These are phyloP conservation scores for Charaxes varanes DNA, from an alignment of 1,140 invertebrate genomes.

Conservation along the genomic window DNA sequence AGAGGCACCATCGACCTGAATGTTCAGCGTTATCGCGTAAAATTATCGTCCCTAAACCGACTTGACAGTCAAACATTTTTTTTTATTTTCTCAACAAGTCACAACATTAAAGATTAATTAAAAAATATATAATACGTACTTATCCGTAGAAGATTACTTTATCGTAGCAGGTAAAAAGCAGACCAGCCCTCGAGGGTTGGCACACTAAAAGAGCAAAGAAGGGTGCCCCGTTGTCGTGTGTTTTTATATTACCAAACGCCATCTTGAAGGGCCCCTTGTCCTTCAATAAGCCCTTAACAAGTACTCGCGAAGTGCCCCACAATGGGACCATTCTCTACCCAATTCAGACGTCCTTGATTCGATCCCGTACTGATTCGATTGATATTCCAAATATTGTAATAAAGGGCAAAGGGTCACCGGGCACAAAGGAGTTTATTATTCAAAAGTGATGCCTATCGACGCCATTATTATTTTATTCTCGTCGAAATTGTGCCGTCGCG, in stretches of 20 bases:
- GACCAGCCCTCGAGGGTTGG: conserved; percentile 38
- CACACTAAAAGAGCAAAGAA: conserved; percentile 64
- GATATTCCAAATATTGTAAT: conserved; percentile 48
- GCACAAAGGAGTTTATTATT: conserved; percentile 49
- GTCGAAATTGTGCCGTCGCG: conserved; percentile 34
- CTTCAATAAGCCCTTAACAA: conserved; percentile 67
- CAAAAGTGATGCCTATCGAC: conserved; percentile 52
- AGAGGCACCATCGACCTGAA: too few relatives aligned
- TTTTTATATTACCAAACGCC: conserved; percentile 46
- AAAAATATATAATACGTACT: too few relatives aligned
- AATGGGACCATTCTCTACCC: conserved; percentile 45
- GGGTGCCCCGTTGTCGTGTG: conserved; percentile 45
- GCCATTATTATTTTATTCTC: conserved; percentile 40
- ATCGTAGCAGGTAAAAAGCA: conserved; percentile 40
- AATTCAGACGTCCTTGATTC: conserved; percentile 64
- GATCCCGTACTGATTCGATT: conserved; percentile 57
- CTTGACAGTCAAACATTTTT: too few relatives aligned
- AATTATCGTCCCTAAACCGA: too few relatives aligned
- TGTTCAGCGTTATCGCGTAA: too few relatives aligned
- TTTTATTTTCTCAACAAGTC: too few relatives aligned
- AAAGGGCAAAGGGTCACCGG: conserved; percentile 44
- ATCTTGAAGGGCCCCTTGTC: conserved; percentile 41
- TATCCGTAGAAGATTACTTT: too few relatives aligned
- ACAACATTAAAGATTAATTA: too few relatives aligned
- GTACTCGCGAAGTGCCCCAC: conserved; percentile 46